Base-by-base conservation (phyloP, 2,888 invertebrate genomes). In the Dolomedes plantarius region DNA sequence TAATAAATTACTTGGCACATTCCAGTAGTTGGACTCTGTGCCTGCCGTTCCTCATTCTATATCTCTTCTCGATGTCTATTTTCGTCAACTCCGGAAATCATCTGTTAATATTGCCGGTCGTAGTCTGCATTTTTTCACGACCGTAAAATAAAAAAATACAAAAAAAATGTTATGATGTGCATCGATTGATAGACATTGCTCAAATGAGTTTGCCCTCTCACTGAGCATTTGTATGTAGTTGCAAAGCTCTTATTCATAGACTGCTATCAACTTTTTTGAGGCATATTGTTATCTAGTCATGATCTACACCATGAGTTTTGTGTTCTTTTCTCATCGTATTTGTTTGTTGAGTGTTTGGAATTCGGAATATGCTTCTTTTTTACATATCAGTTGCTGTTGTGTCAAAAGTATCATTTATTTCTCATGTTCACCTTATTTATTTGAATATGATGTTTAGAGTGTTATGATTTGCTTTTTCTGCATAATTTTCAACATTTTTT, bases 21-120 rank as follows among this genome's bases (percentile, higher is more conserved):
- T 85, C 73, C 86, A 62, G 41, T 83, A 83, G 76, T 19, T 64
- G 74, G 76, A 79, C 27, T 69, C 46, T 79, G 85, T 71, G 75
- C 67, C 77, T 77, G 32, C 69, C 79, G 86, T 86, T 86, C 86
- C 86, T 86, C 69, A 75, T 78, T 86, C 86, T 69, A 56, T 86
- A 74, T 86, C 86, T 86, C 80, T 78, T 86, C 86, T 86, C 75
- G 80, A 78, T 86, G 80, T 86, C 86, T 79, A 80, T 80, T 80
- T 80, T 86, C 74, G 78, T 86, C 80, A 76, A 86, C 67, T 86
- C 79, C 74, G 68, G 79, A 16, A 80, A 80, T 80, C 73, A 80
- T 71, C 79, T 80, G 36, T 78, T 78, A 85, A 72, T 82, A 82
- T 78, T 79, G 50, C 74, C 64, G 80, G 86, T 68, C 86, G 74